Evolutionary conservation across 2,797 vertebrate genomes (phyloP).

Genomic region (Helicolenus hilgendorfi): DNA sequence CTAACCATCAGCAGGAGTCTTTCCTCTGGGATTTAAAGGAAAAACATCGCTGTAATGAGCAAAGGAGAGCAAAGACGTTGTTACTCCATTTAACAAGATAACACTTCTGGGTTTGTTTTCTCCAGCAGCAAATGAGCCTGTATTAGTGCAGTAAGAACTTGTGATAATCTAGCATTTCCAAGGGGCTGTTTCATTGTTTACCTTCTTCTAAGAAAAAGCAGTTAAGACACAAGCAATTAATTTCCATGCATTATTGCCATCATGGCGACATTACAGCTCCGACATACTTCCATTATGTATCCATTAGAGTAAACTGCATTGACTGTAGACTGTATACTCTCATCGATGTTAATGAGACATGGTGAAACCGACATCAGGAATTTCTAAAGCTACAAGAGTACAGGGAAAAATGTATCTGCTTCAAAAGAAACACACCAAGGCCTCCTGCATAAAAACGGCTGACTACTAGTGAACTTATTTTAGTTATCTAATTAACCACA

Average conservation of each 20-base stretch:
- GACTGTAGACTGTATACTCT: not conserved
- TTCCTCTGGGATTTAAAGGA: slow-evolving; percentile 11
- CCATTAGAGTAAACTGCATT: slow-evolving; percentile 5
- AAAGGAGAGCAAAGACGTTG: slow-evolving; percentile 4
- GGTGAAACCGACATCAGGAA: not conserved
- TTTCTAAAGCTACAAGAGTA: not conserved
- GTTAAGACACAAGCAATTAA: slow-evolving; percentile 29
- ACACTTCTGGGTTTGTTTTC: slow-evolving; percentile 20
- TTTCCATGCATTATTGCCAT: slow-evolving; percentile 14
- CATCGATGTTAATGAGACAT: slow-evolving; percentile 16
- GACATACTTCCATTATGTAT: slow-evolving; percentile 23
- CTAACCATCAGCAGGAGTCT: not conserved
- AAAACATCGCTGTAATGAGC: slow-evolving; percentile 37
- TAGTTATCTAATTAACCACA: slow-evolving; percentile 32
- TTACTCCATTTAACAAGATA: slow-evolving; percentile 19
- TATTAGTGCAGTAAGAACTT: slow-evolving; percentile 3
- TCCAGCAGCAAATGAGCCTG: slow-evolving; percentile 3
- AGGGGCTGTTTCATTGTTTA: slow-evolving; percentile 3
- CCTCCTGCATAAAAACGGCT: not conserved
- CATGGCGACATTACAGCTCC: not conserved
- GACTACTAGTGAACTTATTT: not conserved
- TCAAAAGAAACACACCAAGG: not conserved
- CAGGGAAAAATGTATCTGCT: not conserved
- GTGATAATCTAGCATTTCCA: slow-evolving; percentile 32
- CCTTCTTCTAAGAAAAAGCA: slow-evolving; percentile 2